Percentiles rank a stretch among this genome's conserved stretches.
phyloP scores from a whole-genome alignment of 2,888 invertebrate genomes.

The Lycophotia porphyrea region DNA sequence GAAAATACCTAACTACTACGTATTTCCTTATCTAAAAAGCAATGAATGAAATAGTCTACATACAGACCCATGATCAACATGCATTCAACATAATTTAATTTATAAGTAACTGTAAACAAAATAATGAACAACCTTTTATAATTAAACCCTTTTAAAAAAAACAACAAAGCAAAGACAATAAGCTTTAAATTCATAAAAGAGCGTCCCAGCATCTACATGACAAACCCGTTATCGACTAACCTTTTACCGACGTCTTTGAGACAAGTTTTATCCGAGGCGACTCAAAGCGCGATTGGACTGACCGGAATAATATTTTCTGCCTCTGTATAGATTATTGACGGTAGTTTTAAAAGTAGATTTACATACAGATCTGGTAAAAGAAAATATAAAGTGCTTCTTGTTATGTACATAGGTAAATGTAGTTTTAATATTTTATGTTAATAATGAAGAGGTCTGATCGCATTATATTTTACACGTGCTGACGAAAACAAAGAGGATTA shows the following conservation, averaged over 20 bases:
- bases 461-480: not conserved
- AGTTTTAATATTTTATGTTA: slow-evolving; percentile 1
- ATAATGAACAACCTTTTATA: not conserved
- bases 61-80: not conserved
- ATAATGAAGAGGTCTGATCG: slow-evolving; percentile 1
- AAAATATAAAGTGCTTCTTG: slow-evolving; percentile 36
- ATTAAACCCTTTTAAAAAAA: not conserved
- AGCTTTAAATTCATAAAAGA: slow-evolving; percentile 15
- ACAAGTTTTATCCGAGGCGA: slow-evolving; percentile 17
- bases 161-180: not conserved
- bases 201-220: slow-evolving; percentile 19
- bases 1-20: not conserved
- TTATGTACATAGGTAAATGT: slow-evolving; percentile 19
- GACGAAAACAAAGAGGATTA: not conserved
- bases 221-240: slow-evolving; percentile 22
- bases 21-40: not conserved
- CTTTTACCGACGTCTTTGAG: slow-evolving; percentile 39
- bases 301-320: slow-evolving; percentile 53
- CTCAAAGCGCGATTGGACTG: slow-evolving; percentile 39
- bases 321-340: slow-evolving; percentile 40
- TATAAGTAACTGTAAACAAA: too few relatives aligned
- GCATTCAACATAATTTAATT: not conserved
- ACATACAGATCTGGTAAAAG: slow-evolving; percentile 41
- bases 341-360: slow-evolving; percentile 54
- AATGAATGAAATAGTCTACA: not conserved